Evolutionary conservation across 2,113 vertebrate genomes (phyloP).

Genomic region (Ailurus styani): DNA sequence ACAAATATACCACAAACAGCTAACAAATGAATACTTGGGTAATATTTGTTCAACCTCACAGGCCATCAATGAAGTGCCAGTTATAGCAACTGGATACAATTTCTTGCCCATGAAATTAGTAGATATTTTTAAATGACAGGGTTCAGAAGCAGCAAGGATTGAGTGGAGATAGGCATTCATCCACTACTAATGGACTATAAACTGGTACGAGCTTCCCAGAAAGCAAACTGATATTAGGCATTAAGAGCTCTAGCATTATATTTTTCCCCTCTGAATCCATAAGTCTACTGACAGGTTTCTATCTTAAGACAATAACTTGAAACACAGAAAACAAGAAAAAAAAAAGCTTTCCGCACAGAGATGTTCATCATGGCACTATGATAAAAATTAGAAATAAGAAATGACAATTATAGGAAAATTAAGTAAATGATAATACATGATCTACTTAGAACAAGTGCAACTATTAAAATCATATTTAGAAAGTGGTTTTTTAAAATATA

Average conservation of each 20-base stretch:
- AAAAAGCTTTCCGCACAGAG: not conserved
- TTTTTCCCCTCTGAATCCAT: not conserved
- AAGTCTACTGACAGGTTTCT: not conserved
- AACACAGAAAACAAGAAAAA: not conserved
- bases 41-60: slow-evolving; percentile 17
- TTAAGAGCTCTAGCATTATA: not conserved
- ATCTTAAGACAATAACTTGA: not conserved
- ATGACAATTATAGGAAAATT: not conserved
- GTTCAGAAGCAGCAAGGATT: not conserved
- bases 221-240: not conserved
- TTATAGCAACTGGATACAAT: not conserved
- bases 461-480: not conserved
- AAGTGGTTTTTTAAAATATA: too few relatives aligned
- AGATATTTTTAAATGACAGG: not conserved
- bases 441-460: not conserved
- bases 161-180: not conserved
- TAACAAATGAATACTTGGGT: not conserved
- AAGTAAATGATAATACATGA: not conserved
- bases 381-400: not conserved
- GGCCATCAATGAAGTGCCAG: not conserved
- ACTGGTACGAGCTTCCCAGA: not conserved
- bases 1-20: not conserved
- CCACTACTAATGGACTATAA: not conserved
- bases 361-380: not conserved
- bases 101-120: not conserved